Evolutionary conservation across 2,888 invertebrate genomes (phyloP).

Genomic region (Drosophila tripunctata): DNA sequence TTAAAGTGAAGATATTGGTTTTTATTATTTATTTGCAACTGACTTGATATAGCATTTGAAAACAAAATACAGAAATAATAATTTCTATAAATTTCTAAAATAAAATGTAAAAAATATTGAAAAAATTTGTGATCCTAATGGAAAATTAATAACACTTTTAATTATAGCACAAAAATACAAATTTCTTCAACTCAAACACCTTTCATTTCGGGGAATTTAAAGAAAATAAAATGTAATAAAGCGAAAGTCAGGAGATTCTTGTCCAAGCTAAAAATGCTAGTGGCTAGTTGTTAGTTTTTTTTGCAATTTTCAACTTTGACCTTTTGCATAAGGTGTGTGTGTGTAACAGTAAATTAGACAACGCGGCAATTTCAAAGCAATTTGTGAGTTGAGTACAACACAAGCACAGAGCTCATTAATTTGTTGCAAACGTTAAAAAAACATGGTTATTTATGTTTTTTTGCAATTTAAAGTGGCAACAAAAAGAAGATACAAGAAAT

Average conservation of each 20-base stretch:
- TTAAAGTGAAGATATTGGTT: no score
- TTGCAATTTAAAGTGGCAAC: conserved; percentile 17
- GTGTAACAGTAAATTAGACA: conserved; percentile 11
- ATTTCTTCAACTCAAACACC: no score
- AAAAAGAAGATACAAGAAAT: conserved; percentile 5
- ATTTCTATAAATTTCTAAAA: no score
- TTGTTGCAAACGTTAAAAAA: conserved; percentile 40
- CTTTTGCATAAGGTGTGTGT: conserved; percentile 27
- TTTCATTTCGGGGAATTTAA: background rate
- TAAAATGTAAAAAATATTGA: background rate
- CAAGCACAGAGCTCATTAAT: conserved; percentile 26
- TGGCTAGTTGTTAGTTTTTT: no score
- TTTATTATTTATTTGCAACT: no score
- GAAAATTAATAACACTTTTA: no score
- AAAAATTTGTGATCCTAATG: no score
- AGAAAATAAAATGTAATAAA: background rate
- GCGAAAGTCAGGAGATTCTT: conserved; percentile 22
- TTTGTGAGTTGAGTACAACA: no score
- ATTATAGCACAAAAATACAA: no score
- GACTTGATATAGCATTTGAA: no score
- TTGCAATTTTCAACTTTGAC: conserved; percentile 27
- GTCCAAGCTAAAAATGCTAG: background rate
- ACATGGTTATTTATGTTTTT: conserved; percentile 47
- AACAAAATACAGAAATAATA: no score
- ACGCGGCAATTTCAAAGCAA: conserved; percentile 12